phyloP scores from a whole-genome alignment of 1,140 invertebrate species.

The Condylostylus longicornis region DNA sequence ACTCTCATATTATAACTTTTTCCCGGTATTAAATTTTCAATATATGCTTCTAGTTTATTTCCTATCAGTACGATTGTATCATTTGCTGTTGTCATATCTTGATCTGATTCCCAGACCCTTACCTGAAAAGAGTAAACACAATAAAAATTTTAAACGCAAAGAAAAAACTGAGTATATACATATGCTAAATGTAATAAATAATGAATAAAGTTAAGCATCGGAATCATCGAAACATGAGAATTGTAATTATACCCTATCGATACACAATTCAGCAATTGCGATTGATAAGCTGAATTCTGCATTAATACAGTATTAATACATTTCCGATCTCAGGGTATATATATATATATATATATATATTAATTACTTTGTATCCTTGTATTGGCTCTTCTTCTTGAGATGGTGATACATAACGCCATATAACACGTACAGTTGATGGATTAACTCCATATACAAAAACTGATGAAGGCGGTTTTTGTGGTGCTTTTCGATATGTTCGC shows the following conservation, averaged over 20 bases:
- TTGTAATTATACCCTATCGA: too few species aligned
- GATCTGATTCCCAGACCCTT: constrained; percentile 81
- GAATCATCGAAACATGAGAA: too few species aligned
- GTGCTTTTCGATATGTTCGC: constrained; percentile 77
- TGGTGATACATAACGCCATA: constrained; percentile 85
- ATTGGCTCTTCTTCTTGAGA: constrained; percentile 83
- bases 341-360: background rate
- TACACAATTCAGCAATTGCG: too few species aligned
- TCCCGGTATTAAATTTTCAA: constrained; percentile 64
- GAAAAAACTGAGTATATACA: background rate
- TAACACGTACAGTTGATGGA: constrained; percentile 71
- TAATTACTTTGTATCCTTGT: constrained; percentile 63
- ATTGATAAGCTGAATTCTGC: too few species aligned
- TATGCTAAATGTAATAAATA: too few species aligned
- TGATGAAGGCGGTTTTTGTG: constrained; percentile 81
- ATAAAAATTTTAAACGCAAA: background rate
- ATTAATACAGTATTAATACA: too few species aligned
- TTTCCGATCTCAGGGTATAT: too few species aligned
- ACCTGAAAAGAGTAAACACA: too few species aligned
- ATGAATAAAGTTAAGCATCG: constrained; percentile 37
- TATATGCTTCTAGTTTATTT: constrained; percentile 58
- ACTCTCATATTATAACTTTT: constrained; percentile 81
- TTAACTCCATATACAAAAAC: constrained; percentile 69
- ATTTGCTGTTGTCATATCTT: constrained; percentile 80
- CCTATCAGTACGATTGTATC: constrained; percentile 67